Conservation (phyloP, 2,888 invertebrate genomes). For the Prenolepis imparis region DNA sequence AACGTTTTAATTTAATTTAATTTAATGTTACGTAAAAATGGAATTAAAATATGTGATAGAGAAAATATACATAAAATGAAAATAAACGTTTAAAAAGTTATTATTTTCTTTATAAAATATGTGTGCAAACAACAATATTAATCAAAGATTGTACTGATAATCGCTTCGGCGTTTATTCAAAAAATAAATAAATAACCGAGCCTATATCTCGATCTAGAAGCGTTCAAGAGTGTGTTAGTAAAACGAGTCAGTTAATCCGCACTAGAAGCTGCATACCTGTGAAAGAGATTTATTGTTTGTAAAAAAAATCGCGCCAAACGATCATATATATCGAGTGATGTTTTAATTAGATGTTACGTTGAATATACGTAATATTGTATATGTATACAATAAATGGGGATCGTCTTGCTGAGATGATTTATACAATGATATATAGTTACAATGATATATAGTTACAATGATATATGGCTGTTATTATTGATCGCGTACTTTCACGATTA, state of each 20-base stretch:
- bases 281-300: slow-evolving; percentile 79
- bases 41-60: background rate
- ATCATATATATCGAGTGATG: slow-evolving; percentile 52
- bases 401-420: slow-evolving; percentile 72
- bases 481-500: slow-evolving; percentile 16
- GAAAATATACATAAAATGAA: background rate
- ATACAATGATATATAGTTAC: slow-evolving; percentile 75
- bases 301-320: slow-evolving; percentile 60
- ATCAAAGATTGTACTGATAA: background rate
- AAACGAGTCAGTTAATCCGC: slow-evolving; percentile 79
- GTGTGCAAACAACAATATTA: background rate
- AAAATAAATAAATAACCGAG: slow-evolving; percentile 69
- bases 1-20: background rate
- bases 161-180: slow-evolving; percentile 28
- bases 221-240: slow-evolving; percentile 75
- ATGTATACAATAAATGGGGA: slow-evolving; percentile 41
- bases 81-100: background rate
- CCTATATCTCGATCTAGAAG: slow-evolving; percentile 79
- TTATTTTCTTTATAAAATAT: no score
- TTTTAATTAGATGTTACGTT: slow-evolving; percentile 62
- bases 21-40: background rate
- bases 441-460: slow-evolving; percentile 77
- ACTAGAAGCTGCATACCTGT: slow-evolving; percentile 84
- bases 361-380: slow-evolving; percentile 55
- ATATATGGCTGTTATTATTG: slow-evolving; percentile 56